These are phyloP conservation scores for Aphelinus atriplicis DNA, from an alignment of 1,140 invertebrate genomes.

Conservation along the genomic window DNA sequence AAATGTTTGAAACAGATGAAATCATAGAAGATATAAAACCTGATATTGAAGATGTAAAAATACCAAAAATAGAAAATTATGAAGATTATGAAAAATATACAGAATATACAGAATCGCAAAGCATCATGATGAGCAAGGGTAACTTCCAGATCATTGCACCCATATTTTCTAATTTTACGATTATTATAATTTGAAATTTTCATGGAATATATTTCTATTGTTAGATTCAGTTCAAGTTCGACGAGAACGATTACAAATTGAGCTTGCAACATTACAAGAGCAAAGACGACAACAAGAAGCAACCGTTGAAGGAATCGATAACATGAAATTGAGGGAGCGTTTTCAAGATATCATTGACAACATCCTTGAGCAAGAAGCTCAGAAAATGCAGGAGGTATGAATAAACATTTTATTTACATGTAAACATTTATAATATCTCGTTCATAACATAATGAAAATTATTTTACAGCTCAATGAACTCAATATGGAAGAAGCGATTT, in stretches of 20 bases:
- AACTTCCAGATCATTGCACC: constrained; percentile 15
- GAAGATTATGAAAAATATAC: constrained; percentile 57
- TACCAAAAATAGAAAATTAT: constrained; percentile 57
- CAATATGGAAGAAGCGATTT: neutral
- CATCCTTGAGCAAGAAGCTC: constrained; percentile 79
- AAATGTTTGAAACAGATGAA: constrained; percentile 66
- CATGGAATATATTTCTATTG: constrained; percentile 24
- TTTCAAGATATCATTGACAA: constrained; percentile 84
- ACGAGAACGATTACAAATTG: constrained; percentile 69
- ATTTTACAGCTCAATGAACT: constrained; percentile 19
- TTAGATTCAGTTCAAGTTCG: constrained; percentile 58
- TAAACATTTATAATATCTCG: neutral
- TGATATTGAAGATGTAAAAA: constrained; percentile 49
- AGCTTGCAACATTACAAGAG: constrained; percentile 78
- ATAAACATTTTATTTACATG: neutral
- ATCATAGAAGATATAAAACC: constrained; percentile 46
- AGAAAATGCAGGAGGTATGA: constrained; percentile 81
- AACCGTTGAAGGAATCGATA: constrained; percentile 88
- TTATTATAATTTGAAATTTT: neutral
- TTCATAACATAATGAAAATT: neutral
- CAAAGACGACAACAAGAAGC: constrained; percentile 80
- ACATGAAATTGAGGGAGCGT: constrained; percentile 80
- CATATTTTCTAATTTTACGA: too few species aligned
- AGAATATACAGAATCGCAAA: constrained; percentile 51
- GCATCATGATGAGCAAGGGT: constrained; percentile 54